These are phyloP conservation scores for Coreius guichenoti DNA, from an alignment of 2,797 vertebrate species.

Conservation along the genomic window DNA sequence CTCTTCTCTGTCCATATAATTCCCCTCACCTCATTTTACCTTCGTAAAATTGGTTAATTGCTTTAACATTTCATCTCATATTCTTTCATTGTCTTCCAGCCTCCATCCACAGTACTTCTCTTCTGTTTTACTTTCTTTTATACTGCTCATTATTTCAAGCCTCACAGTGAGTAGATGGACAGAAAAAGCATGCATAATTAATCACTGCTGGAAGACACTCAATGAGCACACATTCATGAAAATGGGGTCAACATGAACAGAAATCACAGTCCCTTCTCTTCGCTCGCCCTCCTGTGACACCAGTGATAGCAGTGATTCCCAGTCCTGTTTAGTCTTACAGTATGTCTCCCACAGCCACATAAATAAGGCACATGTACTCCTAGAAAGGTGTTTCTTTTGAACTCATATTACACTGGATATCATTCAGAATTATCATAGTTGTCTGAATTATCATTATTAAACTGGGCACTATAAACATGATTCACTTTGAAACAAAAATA, in stretches of 20 bases:
- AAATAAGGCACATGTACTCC: neutral
- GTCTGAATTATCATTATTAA: no score
- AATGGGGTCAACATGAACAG: constrained; percentile 62
- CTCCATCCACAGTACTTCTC: constrained; percentile 13
- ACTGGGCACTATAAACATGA: neutral
- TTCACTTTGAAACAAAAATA: neutral
- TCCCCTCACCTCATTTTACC: constrained; percentile 55
- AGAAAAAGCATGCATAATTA: constrained; percentile 72
- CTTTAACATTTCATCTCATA: constrained; percentile 19
- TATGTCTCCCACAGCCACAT: neutral
- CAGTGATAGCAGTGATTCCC: constrained; percentile 18
- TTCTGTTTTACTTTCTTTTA: neutral
- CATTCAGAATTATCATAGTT: neutral
- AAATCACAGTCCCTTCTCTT: constrained; percentile 50
- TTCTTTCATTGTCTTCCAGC: constrained; percentile 16
- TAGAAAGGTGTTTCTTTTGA: neutral
- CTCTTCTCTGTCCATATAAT: constrained; percentile 30
- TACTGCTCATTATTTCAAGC: constrained; percentile 48
- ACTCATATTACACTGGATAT: neutral
- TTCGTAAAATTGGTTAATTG: constrained; percentile 2
- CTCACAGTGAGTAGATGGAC: constrained; percentile 61
- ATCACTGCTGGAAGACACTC: constrained; percentile 68
- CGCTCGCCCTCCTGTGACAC: neutral
- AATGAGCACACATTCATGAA: constrained; percentile 62
- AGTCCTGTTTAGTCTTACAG: neutral